Base-by-base conservation (phyloP, 2,888 invertebrate species). In the Anaspis maculata region DNA sequence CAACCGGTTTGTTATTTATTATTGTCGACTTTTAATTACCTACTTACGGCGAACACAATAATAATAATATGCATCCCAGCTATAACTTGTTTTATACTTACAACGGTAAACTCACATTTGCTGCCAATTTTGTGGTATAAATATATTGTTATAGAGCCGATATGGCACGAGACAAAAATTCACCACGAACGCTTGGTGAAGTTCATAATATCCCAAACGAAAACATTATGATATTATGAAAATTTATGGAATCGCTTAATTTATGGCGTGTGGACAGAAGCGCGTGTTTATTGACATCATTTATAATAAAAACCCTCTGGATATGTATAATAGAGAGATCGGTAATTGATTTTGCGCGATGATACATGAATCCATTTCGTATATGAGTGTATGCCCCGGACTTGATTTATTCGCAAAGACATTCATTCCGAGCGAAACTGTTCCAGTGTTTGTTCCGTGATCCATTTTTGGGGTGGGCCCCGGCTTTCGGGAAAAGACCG, bases 251-350 rank as follows among this genome's bases (percentile, higher is more conserved):
- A 35, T 27, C 41, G 38, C n/a, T 44, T 46, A 48, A 51, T 51
- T 51, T 51, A 51, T 45, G 43, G 40, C 32, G 46, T 47, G 48
- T 48, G 45, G 49, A 51, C 49, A 49, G 45, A 41, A 47, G 45
- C 51, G n/a, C n/a, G 39, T 48, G 46, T 49, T 51, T 45, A 46
- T 47, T 47, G 46, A 44, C 49, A 49, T 48, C 48, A 49, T 51
- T 51, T 50, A 49, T 51, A 45, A 45, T 49, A 36, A 42, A n/a
- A n/a, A 43, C 36, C 46, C 37, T 46, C 47, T 48, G 38, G 41
- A 43, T 41, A 42, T 34, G n/a, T n/a, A n/a, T n/a, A n/a, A n/a
- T n/a, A n/a, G n/a, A n/a, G n/a, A n/a, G n/a, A n/a, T n/a, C n/a
- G 37, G 36, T 49, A 48, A 49, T 51, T 48, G 51, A 51, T 49